Conservation (phyloP, 2,113 vertebrate genomes). For the Philantomba maxwellii region DNA sequence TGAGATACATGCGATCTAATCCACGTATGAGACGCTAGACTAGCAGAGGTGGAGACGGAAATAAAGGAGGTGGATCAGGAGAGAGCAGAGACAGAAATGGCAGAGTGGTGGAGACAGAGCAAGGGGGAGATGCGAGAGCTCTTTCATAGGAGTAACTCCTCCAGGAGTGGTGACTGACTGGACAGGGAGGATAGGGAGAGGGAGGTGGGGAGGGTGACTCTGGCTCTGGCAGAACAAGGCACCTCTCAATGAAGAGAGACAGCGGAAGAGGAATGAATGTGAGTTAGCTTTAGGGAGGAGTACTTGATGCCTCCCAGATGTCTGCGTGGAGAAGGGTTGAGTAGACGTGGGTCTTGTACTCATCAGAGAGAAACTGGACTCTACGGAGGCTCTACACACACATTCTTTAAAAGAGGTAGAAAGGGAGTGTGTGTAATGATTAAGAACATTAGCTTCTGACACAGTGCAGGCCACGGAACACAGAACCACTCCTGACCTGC, state of each 20-base stretch:
- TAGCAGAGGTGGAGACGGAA: fast-evolving
- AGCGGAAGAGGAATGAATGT: neutral
- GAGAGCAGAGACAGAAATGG: neutral
- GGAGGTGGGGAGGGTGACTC: too few species aligned
- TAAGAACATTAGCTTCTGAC: neutral
- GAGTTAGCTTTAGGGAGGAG: neutral
- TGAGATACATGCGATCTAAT: fast-evolving
- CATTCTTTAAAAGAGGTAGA: neutral
- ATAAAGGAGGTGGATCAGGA: neutral
- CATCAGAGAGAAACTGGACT: neutral
- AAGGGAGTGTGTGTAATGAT: fast-evolving
- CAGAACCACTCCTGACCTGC: neutral
- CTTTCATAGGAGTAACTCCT: neutral
- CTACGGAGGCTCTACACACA: fast-evolving
- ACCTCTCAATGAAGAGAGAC: neutral
- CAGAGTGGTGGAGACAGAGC: neutral
- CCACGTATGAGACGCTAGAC: fast-evolving
- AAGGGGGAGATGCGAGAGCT: too few species aligned
- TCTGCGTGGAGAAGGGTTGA: neutral
- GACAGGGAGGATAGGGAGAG: neutral
- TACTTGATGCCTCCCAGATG: neutral
- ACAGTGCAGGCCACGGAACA: neutral
- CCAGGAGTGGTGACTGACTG: neutral
- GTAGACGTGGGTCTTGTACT: neutral
- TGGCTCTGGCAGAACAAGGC: neutral